Evolutionary conservation across 2,113 vertebrate species (phyloP), one percentile per base, ranked within the genome.

Genomic region (Motacilla tschutschensis): DNA sequence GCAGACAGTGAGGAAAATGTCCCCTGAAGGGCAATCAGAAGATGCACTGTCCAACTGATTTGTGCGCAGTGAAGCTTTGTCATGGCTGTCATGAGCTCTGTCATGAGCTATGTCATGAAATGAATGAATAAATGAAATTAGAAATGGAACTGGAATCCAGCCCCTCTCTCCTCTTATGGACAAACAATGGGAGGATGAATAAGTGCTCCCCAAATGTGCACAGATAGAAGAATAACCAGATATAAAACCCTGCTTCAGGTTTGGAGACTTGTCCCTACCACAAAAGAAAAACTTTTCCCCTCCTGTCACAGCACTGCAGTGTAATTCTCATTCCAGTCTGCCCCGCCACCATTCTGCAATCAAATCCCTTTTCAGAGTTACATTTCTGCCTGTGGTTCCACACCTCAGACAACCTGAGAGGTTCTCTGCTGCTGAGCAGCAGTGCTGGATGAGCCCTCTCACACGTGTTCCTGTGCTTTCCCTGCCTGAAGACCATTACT

Each of bases 171-270:
- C 12, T 62, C 36, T 8, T n/a, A 28, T 44, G 29, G 18, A 18
- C 47, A 35, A 81, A 44, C 25, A 76, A 50, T 16, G 44, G 62
- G 55, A 79, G 35, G 47, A 31, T 59, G 46, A 86, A 15, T 17
- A 60, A 78, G 22, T 1, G 0, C 43, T 80, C 50, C 44, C 31
- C n/a, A 85, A 35, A 41, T 0, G 0, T 19, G 16, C 28, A 44
- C 20, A 25, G 51, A 48, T 19, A 76, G 26, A 36, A 22, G 22
- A 84, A 72, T 26, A 5, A n/a, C 7, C 3, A 8, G 69, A 35
- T n/a, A 48, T 4, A 12, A 85, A 85, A 64, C 16, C 6, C 18
- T 48, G 40, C 28, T 85, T 43, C n/a, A 33, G 18, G 8, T 53
- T 57, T n/a, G 59, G 26, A 66, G 10, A 35, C 5, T 24, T 81